phyloP scores from a whole-genome alignment of 2,113 vertebrate genomes.

The Nicator chloris region DNA sequence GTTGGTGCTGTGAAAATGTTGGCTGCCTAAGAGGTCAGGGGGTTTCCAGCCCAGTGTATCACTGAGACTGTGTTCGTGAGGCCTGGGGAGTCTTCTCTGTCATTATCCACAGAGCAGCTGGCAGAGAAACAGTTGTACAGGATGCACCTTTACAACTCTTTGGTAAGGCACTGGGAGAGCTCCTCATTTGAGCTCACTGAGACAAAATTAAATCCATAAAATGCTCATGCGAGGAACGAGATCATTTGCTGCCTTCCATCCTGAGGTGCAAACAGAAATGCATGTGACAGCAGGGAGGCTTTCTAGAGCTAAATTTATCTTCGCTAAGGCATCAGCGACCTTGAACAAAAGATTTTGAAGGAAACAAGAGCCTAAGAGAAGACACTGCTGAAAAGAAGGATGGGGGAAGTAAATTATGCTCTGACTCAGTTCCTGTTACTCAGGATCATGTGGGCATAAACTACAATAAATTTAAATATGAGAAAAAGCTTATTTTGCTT shows the following conservation, averaged over 20 bases:
- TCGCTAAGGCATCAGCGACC: neutral
- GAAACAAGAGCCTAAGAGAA: neutral
- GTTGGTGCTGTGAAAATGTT: neutral
- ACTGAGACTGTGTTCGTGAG: accelerated
- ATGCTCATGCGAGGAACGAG: accelerated
- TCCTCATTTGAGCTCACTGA: neutral
- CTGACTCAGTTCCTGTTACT: neutral
- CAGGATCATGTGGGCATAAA: neutral
- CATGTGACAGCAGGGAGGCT: neutral
- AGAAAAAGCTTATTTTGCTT: neutral
- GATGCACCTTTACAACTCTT: neutral
- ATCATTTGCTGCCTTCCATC: neutral
- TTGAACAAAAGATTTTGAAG: neutral
- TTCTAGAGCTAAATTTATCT: constrained; percentile 16
- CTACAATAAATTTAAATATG: neutral
- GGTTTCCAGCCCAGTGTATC: neutral
- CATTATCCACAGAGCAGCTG: accelerated
- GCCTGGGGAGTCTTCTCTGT: accelerated
- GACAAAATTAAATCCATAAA: constrained; percentile 14
- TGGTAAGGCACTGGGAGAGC: neutral
- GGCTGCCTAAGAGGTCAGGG: neutral
- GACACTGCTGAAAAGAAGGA: neutral
- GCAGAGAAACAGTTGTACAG: neutral
- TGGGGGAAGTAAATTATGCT: neutral
- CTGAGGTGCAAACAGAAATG: neutral